phyloP scores from a whole-genome alignment of 2,888 invertebrate species.

The Agrotis puta region DNA sequence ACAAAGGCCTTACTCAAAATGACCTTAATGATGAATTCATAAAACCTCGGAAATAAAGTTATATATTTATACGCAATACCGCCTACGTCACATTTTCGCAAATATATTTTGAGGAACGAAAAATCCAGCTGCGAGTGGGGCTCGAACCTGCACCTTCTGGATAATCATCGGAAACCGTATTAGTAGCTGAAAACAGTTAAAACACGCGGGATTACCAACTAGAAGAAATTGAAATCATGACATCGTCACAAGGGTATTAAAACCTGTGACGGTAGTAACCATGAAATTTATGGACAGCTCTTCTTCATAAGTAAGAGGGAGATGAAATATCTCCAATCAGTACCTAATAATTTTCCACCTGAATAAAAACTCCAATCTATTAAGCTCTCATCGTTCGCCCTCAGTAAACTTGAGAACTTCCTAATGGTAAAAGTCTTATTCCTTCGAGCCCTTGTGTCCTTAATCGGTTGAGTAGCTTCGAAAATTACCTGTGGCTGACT shows the following conservation, averaged over 20 bases:
- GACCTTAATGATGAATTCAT: too few species aligned
- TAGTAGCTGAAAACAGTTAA: too few species aligned
- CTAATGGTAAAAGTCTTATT: conserved; percentile 63
- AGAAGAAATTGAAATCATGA: not conserved
- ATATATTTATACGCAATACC: too few species aligned
- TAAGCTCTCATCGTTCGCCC: conserved; percentile 6
- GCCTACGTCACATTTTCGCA: too few species aligned
- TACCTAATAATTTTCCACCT: conserved; percentile 6
- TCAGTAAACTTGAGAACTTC: conserved; percentile 52
- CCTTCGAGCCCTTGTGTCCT: conserved; percentile 49
- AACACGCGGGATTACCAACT: not conserved
- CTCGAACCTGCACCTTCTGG: too few species aligned
- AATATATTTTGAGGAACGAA: too few species aligned
- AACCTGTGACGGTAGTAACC: too few species aligned
- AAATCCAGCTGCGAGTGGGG: too few species aligned
- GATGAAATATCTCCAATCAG: not conserved
- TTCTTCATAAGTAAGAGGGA: too few species aligned
- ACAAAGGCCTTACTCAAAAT: too few species aligned
- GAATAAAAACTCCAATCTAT: conserved; percentile 9
- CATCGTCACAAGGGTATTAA: not conserved
- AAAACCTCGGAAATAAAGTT: too few species aligned
- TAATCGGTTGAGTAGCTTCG: conserved; percentile 59
- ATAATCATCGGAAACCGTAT: not conserved
- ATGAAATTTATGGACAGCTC: too few species aligned
- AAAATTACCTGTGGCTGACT: conserved; percentile 60